A percentile compares a stretch with the other conserved stretches of the same genome.
These are phyloP conservation scores for Diarsia rubi DNA, from an alignment of 2,888 invertebrate species.

Conservation along the genomic window DNA sequence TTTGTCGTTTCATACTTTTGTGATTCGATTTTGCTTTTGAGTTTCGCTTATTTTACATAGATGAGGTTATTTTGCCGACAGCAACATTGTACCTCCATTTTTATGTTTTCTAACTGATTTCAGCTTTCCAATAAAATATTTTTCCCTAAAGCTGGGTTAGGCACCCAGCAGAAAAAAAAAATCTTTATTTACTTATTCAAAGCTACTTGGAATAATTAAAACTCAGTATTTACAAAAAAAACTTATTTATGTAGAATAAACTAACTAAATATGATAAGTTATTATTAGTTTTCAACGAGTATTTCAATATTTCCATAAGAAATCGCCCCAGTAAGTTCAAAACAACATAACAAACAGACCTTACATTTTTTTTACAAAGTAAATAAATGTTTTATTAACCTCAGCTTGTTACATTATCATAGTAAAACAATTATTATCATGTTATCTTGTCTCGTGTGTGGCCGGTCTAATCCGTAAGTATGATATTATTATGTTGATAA, in stretches of 20 bases:
- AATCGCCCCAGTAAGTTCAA: neutral
- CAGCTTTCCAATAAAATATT: neutral
- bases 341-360: neutral
- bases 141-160: too few species aligned
- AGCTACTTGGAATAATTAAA: too few species aligned
- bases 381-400: neutral
- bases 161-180: too few species aligned
- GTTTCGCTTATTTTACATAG: slow-evolving; percentile 13
- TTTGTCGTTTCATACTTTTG: slow-evolving; percentile 70
- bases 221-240: too few species aligned
- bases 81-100: too few species aligned
- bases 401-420: slow-evolving; percentile 41
- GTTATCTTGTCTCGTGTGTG: slow-evolving; percentile 78
- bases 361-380: neutral
- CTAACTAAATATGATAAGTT: neutral
- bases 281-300: neutral
- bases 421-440: slow-evolving; percentile 55
- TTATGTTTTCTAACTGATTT: neutral
- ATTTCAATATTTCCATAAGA: neutral
- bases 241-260: too few species aligned
- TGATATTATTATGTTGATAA: slow-evolving; percentile 58
- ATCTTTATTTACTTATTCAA: too few species aligned
- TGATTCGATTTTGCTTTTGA: slow-evolving; percentile 54
- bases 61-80: neutral
- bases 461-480: slow-evolving; percentile 74